phyloP scores from a whole-genome alignment of 2,113 vertebrate species.

The Ahaetulla prasina region DNA sequence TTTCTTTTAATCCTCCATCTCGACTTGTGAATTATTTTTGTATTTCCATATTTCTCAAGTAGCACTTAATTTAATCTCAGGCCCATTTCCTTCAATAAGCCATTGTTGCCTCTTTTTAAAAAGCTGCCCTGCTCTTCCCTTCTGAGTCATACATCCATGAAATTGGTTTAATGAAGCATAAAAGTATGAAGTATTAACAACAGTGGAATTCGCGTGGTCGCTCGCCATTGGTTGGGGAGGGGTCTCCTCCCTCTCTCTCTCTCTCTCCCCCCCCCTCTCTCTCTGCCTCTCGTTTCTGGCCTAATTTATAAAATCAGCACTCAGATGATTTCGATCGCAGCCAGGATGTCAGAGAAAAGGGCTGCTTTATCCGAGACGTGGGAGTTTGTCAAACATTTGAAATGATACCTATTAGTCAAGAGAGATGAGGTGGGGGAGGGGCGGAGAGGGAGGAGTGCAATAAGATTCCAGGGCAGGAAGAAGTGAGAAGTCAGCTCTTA shows the following conservation, averaged over 20 bases:
- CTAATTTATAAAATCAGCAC: conserved; percentile 93
- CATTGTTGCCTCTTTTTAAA: conserved; percentile 90
- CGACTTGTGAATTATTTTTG: conserved; percentile 74
- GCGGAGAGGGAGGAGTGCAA: conserved; percentile 16
- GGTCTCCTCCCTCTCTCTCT: not conserved
- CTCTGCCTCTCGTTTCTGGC: conserved; percentile 83
- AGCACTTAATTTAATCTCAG: conserved; percentile 99
- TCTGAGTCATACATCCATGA: conserved; percentile 99
- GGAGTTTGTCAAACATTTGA: conserved; percentile 78
- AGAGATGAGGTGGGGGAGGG: conserved; percentile 45
- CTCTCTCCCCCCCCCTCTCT: too few relatives aligned
- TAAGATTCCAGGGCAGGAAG: conserved; percentile 59
- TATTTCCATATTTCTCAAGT: conserved; percentile 93
- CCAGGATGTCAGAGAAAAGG: conserved; percentile 94
- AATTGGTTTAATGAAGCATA: conserved; percentile 99
- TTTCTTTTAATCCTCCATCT: conserved; percentile 76
- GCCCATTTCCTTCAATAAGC: conserved; percentile 95
- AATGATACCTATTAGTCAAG: conserved; percentile 75
- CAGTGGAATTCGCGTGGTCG: conserved; percentile 95
- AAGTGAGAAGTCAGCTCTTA: conserved; percentile 37
- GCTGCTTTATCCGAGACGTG: conserved; percentile 78
- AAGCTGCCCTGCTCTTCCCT: conserved; percentile 86
- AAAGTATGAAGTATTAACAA: conserved; percentile 99
- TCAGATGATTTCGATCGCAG: conserved; percentile 96
- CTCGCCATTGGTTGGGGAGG: conserved; percentile 86